These are phyloP conservation scores for Dolichotis patagonum DNA, from an alignment of 2,113 vertebrate genomes.

Conservation along the genomic window DNA sequence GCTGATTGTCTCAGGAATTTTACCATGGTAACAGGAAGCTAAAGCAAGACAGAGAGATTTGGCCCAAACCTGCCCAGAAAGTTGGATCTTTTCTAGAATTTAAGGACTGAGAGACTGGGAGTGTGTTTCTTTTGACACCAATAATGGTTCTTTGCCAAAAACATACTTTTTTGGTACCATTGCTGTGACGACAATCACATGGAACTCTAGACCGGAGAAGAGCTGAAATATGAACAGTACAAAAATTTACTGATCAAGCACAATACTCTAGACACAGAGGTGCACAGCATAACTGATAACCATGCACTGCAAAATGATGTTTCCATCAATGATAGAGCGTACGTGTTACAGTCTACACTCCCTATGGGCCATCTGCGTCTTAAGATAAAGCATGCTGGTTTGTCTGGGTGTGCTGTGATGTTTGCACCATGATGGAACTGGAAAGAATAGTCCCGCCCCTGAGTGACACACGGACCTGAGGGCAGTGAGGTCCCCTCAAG, in stretches of 20 bases:
- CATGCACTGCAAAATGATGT: neutral
- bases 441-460: neutral
- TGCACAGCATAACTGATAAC: neutral
- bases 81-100: neutral
- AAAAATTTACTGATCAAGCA: neutral
- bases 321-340: neutral
- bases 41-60: neutral
- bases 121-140: neutral
- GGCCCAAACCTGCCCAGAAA: fast-evolving
- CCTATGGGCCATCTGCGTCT: neutral
- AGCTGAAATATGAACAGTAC: neutral
- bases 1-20: neutral
- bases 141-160: neutral
- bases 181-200: neutral
- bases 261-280: neutral
- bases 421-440: neutral
- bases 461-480: neutral
- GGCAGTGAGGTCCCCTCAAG: neutral
- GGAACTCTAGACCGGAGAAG: neutral
- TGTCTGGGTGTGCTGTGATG: neutral
- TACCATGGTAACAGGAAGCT: neutral
- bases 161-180: neutral
- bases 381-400: neutral
- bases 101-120: neutral
- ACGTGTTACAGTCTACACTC: neutral